Evolutionary conservation across 2,113 vertebrate genomes (phyloP).

Genomic region (Aix galericulata): DNA sequence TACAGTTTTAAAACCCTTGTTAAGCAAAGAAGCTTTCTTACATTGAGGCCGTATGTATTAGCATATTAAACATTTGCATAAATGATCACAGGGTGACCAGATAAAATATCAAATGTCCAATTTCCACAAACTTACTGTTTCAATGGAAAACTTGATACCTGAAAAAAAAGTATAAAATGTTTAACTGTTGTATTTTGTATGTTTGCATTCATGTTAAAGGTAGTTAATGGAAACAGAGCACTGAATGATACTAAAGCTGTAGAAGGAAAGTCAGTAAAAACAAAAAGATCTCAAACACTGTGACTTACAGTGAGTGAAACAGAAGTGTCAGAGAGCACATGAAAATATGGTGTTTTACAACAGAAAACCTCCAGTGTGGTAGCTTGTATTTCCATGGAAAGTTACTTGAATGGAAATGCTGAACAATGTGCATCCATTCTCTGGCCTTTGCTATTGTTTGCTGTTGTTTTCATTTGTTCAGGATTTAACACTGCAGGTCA

Average conservation of each 20-base stretch:
- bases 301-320: neutral
- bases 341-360: neutral
- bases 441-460: rapidly evolving
- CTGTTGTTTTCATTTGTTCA: neutral
- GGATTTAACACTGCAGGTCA: neutral
- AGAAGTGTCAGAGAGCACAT: neutral
- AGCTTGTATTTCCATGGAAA: neutral
- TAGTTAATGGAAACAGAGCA: neutral
- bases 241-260: neutral
- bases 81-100: neutral
- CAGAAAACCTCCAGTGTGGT: neutral
- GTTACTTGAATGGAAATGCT: neutral
- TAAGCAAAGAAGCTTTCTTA: neutral
- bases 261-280: neutral
- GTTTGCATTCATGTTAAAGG: neutral
- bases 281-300: neutral
- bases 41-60: neutral
- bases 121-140: neutral
- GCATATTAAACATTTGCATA: neutral
- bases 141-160: neutral
- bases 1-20: neutral
- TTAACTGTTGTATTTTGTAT: neutral
- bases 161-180: neutral
- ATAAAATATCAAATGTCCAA: neutral
- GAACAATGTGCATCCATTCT: neutral